Percentiles rank a stretch among this genome's conserved stretches.
Conservation (phyloP, 2,797 vertebrate genomes). For the Gephyroberyx darwinii region DNA sequence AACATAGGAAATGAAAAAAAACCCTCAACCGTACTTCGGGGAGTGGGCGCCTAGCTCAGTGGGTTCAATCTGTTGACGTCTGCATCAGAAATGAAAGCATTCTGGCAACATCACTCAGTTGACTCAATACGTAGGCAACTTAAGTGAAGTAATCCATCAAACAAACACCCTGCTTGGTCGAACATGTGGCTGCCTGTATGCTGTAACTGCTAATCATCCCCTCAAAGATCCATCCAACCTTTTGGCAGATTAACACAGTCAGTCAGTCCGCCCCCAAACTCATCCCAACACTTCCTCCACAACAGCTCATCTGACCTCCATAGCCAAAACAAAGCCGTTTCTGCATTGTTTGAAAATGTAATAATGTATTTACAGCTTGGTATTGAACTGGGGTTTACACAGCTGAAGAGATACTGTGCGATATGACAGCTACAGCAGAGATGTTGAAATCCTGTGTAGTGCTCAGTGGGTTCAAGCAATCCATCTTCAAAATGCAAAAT, state of each 20-base stretch:
- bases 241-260: constrained; percentile 31
- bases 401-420: no score
- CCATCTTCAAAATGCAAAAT: not conserved
- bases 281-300: not conserved
- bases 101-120: not conserved
- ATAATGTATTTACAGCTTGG: no score
- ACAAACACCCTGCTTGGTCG: not conserved
- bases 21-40: not conserved
- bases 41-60: not conserved
- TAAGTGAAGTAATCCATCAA: not conserved
- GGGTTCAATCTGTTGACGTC: not conserved
- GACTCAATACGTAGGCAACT: not conserved
- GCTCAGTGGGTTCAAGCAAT: not conserved
- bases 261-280: not conserved
- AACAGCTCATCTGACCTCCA: not conserved
- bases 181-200: not conserved
- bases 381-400: no score
- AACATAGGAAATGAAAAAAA: not conserved
- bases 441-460: no score
- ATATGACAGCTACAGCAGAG: no score
- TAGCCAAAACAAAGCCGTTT: not conserved
- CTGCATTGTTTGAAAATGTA: no score
- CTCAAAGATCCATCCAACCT: constrained; percentile 32
- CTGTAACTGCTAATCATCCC: constrained; percentile 11
- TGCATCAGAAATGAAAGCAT: not conserved